Percentiles rank a stretch among this genome's conserved stretches.
Evolutionary conservation across 1,140 invertebrate genomes (phyloP).

Genomic region (Eueides isabella): DNA sequence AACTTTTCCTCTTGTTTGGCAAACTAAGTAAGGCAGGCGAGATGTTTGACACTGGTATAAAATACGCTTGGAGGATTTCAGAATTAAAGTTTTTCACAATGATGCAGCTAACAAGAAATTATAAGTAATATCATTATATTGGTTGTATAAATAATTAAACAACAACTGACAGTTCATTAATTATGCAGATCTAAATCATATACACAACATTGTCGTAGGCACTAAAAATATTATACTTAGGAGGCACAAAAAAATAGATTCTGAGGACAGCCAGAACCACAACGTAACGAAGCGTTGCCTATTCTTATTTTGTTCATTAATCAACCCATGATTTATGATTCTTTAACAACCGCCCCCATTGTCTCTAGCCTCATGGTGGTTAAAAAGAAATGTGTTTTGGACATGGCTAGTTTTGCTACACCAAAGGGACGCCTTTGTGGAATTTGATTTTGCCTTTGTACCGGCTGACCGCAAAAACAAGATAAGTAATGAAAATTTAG

Average conservation of each 20-base stretch:
- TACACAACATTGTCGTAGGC: background rate
- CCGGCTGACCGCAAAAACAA: slow-evolving; percentile 37
- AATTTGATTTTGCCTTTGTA: slow-evolving; percentile 32
- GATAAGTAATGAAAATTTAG: slow-evolving; percentile 31
- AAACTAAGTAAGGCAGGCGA: slow-evolving; percentile 40
- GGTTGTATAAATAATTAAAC: background rate
- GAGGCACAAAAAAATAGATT: background rate
- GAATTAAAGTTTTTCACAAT: slow-evolving; percentile 10
- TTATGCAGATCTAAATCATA: background rate
- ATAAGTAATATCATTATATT: too few species aligned
- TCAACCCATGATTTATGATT: slow-evolving; percentile 67
- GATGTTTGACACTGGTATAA: slow-evolving; percentile 50
- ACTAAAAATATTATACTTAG: background rate
- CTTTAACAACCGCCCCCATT: slow-evolving; percentile 53
- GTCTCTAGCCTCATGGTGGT: slow-evolving; percentile 44
- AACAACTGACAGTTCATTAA: background rate
- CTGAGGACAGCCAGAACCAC: slow-evolving; percentile 29
- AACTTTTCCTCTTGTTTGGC: slow-evolving; percentile 46
- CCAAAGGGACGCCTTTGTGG: slow-evolving; percentile 41
- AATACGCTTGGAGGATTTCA: slow-evolving; percentile 33
- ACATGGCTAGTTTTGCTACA: slow-evolving; percentile 45
- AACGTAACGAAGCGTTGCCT: slow-evolving; percentile 41
- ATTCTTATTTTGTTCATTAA: slow-evolving; percentile 60
- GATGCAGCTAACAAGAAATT: background rate
- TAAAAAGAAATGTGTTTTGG: slow-evolving; percentile 48